Evolutionary conservation across 2,113 vertebrate genomes (phyloP).

Genomic region (Albula glossodonta): DNA sequence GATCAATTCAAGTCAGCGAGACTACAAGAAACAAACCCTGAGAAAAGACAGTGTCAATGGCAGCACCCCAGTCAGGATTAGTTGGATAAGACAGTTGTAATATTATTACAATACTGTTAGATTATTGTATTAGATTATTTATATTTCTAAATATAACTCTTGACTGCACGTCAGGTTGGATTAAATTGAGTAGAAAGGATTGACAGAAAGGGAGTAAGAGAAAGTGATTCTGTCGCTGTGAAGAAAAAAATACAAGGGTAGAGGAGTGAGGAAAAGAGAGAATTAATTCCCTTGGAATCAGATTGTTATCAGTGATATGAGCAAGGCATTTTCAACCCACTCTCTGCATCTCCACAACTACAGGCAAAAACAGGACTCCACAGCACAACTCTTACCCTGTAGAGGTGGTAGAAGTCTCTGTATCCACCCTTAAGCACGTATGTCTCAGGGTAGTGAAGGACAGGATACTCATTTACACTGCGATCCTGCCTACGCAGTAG

Average conservation of each 20-base stretch:
- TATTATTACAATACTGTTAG: too few relatives aligned
- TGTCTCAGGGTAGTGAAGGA: constrained; percentile 67
- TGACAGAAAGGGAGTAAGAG: neutral
- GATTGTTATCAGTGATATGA: neutral
- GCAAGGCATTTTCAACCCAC: neutral
- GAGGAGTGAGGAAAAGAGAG: neutral
- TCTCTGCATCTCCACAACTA: too few relatives aligned
- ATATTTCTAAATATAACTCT: too few relatives aligned
- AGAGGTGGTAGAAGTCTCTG: constrained; percentile 66
- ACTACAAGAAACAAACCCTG: too few relatives aligned
- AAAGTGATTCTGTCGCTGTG: neutral
- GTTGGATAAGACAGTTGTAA: too few relatives aligned
- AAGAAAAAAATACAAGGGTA: too few relatives aligned
- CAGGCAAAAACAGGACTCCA: neutral
- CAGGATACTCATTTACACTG: constrained; percentile 64
- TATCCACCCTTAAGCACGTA: constrained; percentile 72
- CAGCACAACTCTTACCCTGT: constrained; percentile 50
- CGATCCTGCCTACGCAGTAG: constrained; percentile 66
- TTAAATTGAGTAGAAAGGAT: too few relatives aligned
- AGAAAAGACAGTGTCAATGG: too few relatives aligned
- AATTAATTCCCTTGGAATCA: neutral
- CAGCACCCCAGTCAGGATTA: too few relatives aligned
- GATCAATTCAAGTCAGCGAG: neutral
- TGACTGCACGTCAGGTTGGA: too few relatives aligned
- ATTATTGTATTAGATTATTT: too few relatives aligned